phyloP scores from a whole-genome alignment of 2,888 invertebrate genomes.

The Mylabris sibirica region DNA sequence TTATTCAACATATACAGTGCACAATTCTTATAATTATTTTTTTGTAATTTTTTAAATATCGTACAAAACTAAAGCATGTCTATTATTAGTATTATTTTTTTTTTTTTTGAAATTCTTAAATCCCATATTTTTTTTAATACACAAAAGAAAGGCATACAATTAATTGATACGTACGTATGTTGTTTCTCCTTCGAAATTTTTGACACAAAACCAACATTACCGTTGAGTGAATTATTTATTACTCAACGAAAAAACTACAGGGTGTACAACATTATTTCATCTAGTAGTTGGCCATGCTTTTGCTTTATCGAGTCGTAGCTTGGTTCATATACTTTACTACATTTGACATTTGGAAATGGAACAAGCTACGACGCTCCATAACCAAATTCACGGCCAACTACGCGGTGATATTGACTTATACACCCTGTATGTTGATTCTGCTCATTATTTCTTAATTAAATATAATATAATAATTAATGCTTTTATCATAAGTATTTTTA shows the following conservation, averaged over 20 bases:
- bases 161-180: conserved; percentile 45
- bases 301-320: too few relatives aligned
- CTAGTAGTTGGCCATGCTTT: too few relatives aligned
- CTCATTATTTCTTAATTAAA: too few relatives aligned
- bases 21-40: conserved; percentile 37
- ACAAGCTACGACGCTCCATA: too few relatives aligned
- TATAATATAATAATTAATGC: not conserved
- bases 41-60: conserved; percentile 36
- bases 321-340: too few relatives aligned
- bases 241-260: too few relatives aligned
- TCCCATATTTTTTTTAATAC: conserved; percentile 42
- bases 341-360: too few relatives aligned
- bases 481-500: not conserved
- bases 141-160: conserved; percentile 49
- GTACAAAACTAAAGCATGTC: conserved; percentile 54
- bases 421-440: too few relatives aligned
- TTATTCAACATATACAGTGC: conserved; percentile 54
- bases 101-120: not conserved
- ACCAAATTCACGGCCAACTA: too few relatives aligned
- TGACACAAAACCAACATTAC: not conserved
- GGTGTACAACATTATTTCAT: too few relatives aligned
- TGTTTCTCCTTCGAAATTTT: not conserved
- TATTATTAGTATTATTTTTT: conserved; percentile 14
- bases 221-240: too few relatives aligned
- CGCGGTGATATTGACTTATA: too few relatives aligned